Conservation (phyloP, 2,113 vertebrate genomes). For the Reinhardtius hippoglossoides region DNA sequence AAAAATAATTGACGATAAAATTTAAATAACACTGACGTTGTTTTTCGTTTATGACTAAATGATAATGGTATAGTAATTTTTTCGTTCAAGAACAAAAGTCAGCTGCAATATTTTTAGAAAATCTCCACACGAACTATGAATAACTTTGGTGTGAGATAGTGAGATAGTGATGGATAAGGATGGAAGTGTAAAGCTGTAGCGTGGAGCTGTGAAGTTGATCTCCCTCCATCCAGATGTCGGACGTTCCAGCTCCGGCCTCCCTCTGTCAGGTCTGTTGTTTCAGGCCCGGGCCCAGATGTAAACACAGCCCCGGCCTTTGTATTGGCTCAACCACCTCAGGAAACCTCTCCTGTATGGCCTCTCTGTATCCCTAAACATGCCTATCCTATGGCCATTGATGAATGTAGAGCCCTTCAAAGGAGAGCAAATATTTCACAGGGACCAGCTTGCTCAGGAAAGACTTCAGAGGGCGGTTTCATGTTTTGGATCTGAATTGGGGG, state of each 20-base stretch:
- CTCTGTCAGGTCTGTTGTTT: constrained; percentile 82
- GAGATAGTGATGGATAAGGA: constrained; percentile 49
- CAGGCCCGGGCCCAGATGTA: constrained; percentile 81
- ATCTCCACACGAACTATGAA: background rate
- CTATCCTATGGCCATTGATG: constrained; percentile 78
- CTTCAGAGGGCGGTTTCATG: constrained; percentile 71
- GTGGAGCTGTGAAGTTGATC: constrained; percentile 66
- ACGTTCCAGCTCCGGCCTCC: constrained; percentile 75
- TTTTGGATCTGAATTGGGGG: constrained; percentile 63
- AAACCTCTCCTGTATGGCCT: constrained; percentile 80
- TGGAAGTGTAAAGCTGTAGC: constrained; percentile 50
- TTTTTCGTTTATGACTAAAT: background rate
- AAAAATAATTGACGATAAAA: too few species aligned
- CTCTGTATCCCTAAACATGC: constrained; percentile 75
- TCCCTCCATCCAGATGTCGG: constrained; percentile 77
- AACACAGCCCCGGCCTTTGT: constrained; percentile 86
- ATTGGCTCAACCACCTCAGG: constrained; percentile 75
- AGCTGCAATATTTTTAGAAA: background rate
- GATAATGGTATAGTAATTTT: background rate
- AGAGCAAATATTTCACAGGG: constrained; percentile 77
- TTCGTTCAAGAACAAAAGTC: background rate
- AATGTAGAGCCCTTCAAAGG: constrained; percentile 77
- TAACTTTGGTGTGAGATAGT: constrained; percentile 37
- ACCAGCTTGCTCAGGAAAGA: constrained; percentile 71
- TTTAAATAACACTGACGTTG: too few species aligned